Percentiles rank a stretch among this genome's conserved stretches.
Evolutionary conservation across 1,140 invertebrate genomes (phyloP).

Genomic region (Drosophila setifemur): DNA sequence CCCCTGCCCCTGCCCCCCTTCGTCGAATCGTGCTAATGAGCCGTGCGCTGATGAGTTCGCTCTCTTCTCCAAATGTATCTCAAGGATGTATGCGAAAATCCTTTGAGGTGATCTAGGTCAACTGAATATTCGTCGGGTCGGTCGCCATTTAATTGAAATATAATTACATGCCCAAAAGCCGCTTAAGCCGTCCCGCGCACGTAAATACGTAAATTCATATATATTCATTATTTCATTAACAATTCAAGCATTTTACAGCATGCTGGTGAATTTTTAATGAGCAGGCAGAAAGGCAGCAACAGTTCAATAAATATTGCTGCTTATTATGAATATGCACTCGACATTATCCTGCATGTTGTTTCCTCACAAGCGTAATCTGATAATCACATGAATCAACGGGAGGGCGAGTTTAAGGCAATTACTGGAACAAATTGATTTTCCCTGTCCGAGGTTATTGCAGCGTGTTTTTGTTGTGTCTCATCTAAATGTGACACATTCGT

Average conservation of each 20-base stretch:
- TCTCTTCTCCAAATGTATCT: slow-evolving; percentile 9
- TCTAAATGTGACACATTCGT: not conserved
- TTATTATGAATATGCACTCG: slow-evolving; percentile 33
- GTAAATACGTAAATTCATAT: slow-evolving; percentile 22
- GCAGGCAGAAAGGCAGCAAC: not conserved
- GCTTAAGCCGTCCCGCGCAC: slow-evolving; percentile 23
- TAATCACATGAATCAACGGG: slow-evolving; percentile 4
- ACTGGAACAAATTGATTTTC: slow-evolving; percentile 28
- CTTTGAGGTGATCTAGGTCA: slow-evolving; percentile 41
- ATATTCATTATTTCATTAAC: slow-evolving; percentile 53
- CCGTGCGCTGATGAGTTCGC: slow-evolving; percentile 52
- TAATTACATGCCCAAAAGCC: slow-evolving; percentile 57
- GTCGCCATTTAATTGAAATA: slow-evolving; percentile 58
- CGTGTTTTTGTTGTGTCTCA: not conserved
- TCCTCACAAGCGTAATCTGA: slow-evolving; percentile 49
- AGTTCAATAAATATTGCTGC: slow-evolving; percentile 39
- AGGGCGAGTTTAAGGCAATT: slow-evolving; percentile 11
- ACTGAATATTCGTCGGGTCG: not conserved
- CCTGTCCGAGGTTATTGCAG: slow-evolving; percentile 6
- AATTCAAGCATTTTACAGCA: slow-evolving; percentile 33
- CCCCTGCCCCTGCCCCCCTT: not conserved
- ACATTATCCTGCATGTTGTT: slow-evolving; percentile 19
- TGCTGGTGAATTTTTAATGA: slow-evolving; percentile 50
- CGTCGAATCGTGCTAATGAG: slow-evolving; percentile 60
- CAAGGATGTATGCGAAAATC: slow-evolving; percentile 7